Base-by-base conservation (phyloP, 2,113 vertebrate species). In the Tachysurus vachellii region DNA sequence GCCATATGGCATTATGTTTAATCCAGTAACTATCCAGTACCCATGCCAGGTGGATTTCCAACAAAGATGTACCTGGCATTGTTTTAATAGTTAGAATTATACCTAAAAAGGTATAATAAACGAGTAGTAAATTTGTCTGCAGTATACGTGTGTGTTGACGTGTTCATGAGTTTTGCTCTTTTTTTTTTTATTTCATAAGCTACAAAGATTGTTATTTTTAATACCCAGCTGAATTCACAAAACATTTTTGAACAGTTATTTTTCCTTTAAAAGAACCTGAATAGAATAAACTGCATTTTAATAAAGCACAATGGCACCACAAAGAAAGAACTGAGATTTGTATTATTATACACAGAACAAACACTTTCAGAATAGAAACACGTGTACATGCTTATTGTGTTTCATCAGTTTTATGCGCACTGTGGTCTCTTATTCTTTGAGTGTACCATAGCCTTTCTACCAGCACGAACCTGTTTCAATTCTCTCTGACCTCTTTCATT, bases 271-370 rank as follows among this genome's bases (percentile, higher is more conserved):
- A 12, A 42, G 8, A 73, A 44, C 28, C 36, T 73, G 17, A 73
- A 44, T 23, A 73, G 42, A 36, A 36, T 36, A 5, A 26, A 50
- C 44, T 50, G 73, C 23, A 50, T 66, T 66, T 50, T 12, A 50
- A 12, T 66, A n/a, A 53, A 82, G 17, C 26, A 64, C 13, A 44
- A 21, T 47, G 31, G 21, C 8, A 19, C 17, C 68, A 71, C 68
- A 47, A 50, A 23, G 59, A 85, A 79, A 85, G 31, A 75, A 73
- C 73, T 36, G 57, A 68, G 50, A 62, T 68, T 73, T 44, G 2
- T 44, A 21, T 73, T 44, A 21, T 44, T 53, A 53, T 76, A 44
- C 11, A 17, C n/a, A 7, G 26, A 54, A 10, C 12, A 11, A 17
- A 11, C 70, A 73, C 70, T 73, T 73, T 44, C 36, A 36, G 36